Percentiles rank a stretch among this genome's conserved stretches.
Evolutionary conservation across 2,797 vertebrate species (phyloP).

Genomic region (Lutjanus argentimaculatus): DNA sequence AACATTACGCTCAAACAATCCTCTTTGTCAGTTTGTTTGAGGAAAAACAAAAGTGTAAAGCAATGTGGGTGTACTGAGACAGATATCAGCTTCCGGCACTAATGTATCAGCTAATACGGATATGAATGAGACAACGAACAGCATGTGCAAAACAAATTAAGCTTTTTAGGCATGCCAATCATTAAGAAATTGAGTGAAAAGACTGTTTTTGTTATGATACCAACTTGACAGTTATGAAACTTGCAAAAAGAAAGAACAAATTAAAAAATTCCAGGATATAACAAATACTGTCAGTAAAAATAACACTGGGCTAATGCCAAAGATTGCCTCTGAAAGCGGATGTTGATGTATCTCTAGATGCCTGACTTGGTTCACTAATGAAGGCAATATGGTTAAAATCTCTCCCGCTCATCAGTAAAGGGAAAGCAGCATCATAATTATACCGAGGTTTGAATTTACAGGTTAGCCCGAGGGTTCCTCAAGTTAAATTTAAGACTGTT

Average conservation of each 20-base stretch:
- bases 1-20: constrained; percentile 4
- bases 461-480: no score
- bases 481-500: no score
- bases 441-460: background rate
- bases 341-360: background rate
- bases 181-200: background rate
- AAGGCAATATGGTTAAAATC: constrained; percentile 11
- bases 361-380: constrained; percentile 23
- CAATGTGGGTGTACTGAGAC: background rate
- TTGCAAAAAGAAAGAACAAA: background rate
- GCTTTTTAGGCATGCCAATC: constrained; percentile 9
- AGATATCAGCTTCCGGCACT: background rate
- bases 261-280: background rate
- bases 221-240: background rate
- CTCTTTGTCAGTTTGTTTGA: background rate
- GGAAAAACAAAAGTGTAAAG: constrained; percentile 5
- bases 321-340: constrained; percentile 20
- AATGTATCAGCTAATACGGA: constrained; percentile 13
- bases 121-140: constrained; percentile 4
- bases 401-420: background rate
- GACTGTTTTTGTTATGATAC: background rate
- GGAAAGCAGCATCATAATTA: background rate
- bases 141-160: constrained; percentile 5
- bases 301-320: constrained; percentile 21
- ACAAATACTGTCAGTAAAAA: constrained; percentile 46